Conservation (phyloP, 2,797 vertebrate genomes). For the Parauchenoglanis ngamensis region DNA sequence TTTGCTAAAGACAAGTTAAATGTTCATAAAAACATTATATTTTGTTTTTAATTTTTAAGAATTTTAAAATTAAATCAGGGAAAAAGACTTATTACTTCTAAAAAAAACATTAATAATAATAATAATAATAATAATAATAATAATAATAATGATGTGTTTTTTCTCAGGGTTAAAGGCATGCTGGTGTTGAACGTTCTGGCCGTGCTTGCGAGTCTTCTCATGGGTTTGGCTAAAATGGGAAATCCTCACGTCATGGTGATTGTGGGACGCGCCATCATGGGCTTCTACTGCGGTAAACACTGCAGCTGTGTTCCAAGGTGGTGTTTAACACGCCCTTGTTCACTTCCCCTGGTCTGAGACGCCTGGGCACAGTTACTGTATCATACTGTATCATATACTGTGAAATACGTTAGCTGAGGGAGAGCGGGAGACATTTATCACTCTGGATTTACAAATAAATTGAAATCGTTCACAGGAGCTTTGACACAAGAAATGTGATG, state of each 20-base stretch:
- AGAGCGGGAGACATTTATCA: neutral
- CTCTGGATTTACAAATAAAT: neutral
- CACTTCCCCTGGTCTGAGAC: neutral
- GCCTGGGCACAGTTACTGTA: neutral
- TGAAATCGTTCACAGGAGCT: neutral
- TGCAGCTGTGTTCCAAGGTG: neutral
- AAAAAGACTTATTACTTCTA: neutral
- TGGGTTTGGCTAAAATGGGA: constrained; percentile 86
- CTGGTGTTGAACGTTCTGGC: constrained; percentile 85
- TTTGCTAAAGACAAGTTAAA: no score
- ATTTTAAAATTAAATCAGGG: no score
- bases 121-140: neutral
- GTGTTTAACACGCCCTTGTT: neutral
- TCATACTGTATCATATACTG: no score
- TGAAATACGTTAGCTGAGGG: neutral
- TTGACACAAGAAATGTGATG: neutral
- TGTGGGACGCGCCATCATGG: constrained; percentile 85
- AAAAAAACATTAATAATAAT: neutral
- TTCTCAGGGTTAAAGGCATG: constrained; percentile 88
- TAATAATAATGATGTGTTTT: neutral
- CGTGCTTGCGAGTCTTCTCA: constrained; percentile 84
- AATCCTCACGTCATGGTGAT: constrained; percentile 90
- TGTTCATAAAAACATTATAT: no score
- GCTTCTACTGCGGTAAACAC: constrained; percentile 90
- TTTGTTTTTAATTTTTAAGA: no score